A percentile compares a stretch with the other conserved stretches of the same genome.
Evolutionary conservation across 2,888 invertebrate genomes (phyloP).

Genomic region (Cylindroiulus punctatus): DNA sequence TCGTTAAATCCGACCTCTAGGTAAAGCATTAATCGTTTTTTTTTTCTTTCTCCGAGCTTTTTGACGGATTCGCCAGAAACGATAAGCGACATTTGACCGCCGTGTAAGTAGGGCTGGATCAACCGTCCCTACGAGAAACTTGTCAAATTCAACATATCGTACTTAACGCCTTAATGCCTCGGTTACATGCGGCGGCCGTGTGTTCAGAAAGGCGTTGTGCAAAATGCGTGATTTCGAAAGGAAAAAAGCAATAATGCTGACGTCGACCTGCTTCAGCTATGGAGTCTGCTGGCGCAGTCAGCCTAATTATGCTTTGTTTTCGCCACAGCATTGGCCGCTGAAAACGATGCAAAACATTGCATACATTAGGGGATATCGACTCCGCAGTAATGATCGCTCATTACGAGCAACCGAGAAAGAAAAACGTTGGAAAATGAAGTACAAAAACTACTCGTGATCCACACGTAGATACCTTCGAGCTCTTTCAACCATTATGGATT

Average conservation of each 20-base stretch:
- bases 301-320: not conserved
- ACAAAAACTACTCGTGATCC: not conserved
- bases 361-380: slow-evolving; percentile 36
- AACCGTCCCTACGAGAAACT: not conserved
- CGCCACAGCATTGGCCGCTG: not conserved
- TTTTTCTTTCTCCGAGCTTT: not conserved
- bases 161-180: not conserved
- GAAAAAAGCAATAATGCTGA: not conserved
- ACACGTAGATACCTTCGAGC: not conserved
- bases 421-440: not conserved
- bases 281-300: not conserved
- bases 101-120: not conserved
- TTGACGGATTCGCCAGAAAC: not conserved
- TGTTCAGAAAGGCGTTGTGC: not conserved
- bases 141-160: not conserved
- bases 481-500: not conserved
- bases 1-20: slow-evolving; percentile 28
- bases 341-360: slow-evolving; percentile 16
- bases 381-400: slow-evolving; percentile 23
- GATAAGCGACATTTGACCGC: slow-evolving; percentile 28
- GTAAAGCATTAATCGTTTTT: slow-evolving; percentile 23
- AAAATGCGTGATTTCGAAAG: not conserved
- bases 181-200: not conserved
- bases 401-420: slow-evolving; percentile 13
- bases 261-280: not conserved